Evolutionary conservation across 2,888 invertebrate species (phyloP).

Genomic region (Odontothrips loti): DNA sequence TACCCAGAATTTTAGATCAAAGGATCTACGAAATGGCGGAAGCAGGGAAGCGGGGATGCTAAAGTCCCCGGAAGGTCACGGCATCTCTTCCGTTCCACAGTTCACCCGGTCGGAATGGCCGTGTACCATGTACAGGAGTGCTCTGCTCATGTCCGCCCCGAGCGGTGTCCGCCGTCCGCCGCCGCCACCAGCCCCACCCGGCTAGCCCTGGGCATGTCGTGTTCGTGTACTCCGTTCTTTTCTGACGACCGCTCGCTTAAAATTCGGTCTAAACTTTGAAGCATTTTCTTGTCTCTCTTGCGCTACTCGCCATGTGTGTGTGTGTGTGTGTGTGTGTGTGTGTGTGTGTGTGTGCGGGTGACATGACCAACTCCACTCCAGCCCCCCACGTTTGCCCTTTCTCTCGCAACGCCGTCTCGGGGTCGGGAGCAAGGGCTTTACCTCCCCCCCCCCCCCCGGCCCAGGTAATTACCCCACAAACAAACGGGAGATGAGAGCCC

Average conservation of each 20-base stretch:
- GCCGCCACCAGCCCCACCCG: no score
- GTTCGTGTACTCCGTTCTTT: neutral
- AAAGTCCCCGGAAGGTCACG: no score
- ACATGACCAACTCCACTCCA: neutral
- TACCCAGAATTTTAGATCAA: no score
- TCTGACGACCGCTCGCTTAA: neutral
- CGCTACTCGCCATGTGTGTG: neutral
- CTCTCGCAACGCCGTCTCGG: neutral
- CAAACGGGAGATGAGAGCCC: constrained; percentile 16
- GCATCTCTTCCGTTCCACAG: no score
- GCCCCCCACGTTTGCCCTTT: neutral
- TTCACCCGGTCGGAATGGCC: no score
- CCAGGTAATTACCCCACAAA: constrained; percentile 24
- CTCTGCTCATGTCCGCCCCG: neutral
- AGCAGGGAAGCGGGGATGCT: no score
- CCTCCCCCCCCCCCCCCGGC: neutral
- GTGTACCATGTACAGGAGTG: no score
- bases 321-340: neutral
- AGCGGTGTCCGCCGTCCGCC: neutral
- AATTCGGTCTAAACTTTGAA: constrained; percentile 18
- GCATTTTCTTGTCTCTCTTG: neutral
- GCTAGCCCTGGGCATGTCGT: neutral
- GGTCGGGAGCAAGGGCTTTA: neutral
- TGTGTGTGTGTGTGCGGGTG: neutral
- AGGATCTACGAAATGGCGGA: no score